phyloP scores from a whole-genome alignment of 35 echinoderm and acorn worm species.

The Ophiothrix spiculata region DNA sequence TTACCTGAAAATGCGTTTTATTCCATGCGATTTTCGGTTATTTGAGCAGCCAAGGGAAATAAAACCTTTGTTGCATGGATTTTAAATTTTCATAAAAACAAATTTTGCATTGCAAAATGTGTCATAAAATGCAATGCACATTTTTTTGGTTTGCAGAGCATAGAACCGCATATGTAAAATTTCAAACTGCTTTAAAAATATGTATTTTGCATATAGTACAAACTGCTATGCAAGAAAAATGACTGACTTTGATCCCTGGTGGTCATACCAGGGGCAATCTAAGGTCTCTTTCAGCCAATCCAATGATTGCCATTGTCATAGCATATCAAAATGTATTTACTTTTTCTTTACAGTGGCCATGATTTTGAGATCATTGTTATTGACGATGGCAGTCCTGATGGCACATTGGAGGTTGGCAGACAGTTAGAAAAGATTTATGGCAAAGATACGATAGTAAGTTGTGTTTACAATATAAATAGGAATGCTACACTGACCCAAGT shows the following conservation, averaged over 20 bases:
- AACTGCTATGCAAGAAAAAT: background rate
- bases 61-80: too few species aligned
- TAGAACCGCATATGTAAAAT: background rate
- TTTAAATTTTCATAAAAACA: too few species aligned
- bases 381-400: constrained; percentile 99
- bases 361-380: constrained; percentile 93
- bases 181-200: background rate
- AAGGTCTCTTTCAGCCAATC: background rate
- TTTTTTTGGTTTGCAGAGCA: too few species aligned
- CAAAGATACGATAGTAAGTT: constrained; percentile 93
- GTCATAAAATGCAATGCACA: too few species aligned
- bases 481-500: too few species aligned
- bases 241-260: background rate
- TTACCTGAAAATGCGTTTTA: too few species aligned
- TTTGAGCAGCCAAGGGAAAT: too few species aligned
- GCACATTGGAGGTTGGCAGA: constrained; percentile 78
- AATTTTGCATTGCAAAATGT: too few species aligned
- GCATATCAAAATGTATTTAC: background rate
- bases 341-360: constrained; percentile 60
- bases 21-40: too few species aligned
- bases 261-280: background rate
- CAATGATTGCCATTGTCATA: background rate
- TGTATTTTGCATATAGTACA: background rate
- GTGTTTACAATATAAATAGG: too few species aligned
- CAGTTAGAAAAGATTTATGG: constrained; percentile 96